Percentiles rank a stretch among this genome's conserved stretches.
These are phyloP conservation scores for Sinonovacula constricta DNA, from an alignment of 1,140 invertebrate species.

Conservation along the genomic window DNA sequence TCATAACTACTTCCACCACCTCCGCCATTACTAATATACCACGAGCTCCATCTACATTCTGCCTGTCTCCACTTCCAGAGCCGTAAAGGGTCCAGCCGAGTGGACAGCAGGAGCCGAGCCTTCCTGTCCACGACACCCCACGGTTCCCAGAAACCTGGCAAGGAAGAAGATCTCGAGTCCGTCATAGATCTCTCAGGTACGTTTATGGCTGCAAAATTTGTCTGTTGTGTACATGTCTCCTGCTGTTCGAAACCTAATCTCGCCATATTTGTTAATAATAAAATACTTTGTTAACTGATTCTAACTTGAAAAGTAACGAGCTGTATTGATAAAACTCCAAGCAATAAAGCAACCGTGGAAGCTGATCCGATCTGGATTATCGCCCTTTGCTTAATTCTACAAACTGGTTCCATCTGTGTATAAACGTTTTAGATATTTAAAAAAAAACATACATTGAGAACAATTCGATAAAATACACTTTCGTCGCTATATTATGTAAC, in stretches of 20 bases:
- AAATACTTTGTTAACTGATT: not conserved
- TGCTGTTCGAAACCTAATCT: not conserved
- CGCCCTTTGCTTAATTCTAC: too few relatives aligned
- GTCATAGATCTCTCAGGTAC: constrained; percentile 61
- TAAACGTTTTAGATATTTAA: too few relatives aligned
- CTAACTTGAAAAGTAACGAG: not conserved
- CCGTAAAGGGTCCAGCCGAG: not conserved
- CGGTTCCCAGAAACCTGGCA: not conserved
- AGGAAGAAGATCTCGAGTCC: constrained; percentile 66
- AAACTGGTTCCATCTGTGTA: too few relatives aligned
- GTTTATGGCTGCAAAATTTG: not conserved
- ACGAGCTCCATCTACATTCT: too few relatives aligned
- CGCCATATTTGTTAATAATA: not conserved
- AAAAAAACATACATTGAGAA: too few relatives aligned
- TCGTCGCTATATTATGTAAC: too few relatives aligned
- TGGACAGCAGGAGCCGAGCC: not conserved
- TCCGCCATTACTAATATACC: too few relatives aligned
- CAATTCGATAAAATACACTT: too few relatives aligned
- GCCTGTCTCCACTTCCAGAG: too few relatives aligned
- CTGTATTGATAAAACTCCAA: not conserved
- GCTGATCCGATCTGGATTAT: not conserved
- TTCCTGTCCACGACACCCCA: not conserved
- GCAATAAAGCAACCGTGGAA: not conserved
- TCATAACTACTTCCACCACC: too few relatives aligned
- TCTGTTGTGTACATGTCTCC: not conserved